Evolutionary conservation across 2,113 vertebrate species (phyloP), one percentile per base, ranked within the genome.

Genomic region (Suricata suricatta): DNA sequence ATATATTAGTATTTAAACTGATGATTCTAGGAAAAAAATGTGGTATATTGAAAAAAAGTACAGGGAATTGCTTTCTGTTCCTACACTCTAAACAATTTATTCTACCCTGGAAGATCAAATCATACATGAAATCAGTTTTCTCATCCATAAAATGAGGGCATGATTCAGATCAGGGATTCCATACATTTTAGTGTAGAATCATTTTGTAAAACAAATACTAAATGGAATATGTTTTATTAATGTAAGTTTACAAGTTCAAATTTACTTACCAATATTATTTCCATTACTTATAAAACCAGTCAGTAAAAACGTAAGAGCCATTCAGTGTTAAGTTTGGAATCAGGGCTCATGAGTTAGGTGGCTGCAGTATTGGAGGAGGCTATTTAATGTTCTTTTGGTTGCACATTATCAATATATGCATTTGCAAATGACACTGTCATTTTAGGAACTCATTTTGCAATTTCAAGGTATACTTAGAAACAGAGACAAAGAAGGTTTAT

Each of bases 161-260:
- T 95, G 44, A 63, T 0, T 72, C n/a, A 84, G 52, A 41, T 72
- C 14, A 38, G 38, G 4, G 68, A 3, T 76, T 88, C 17, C 33
- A 47, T 80, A 91, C 10, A 38, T 81, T 41, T 69, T 38, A 44
- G 13, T 23, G 35, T 66, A 69, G 81, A 87, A 85, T 41, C 23
- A 85, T 64, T 72, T 66, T 71, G 23, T 13, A 90, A 92, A 63
- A 92, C 38, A 76, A 41, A 92, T 41, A 63, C 27, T 88, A 63
- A 66, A 57, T 76, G 19, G 80, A 83, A 86, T 71, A 29, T 50
- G 79, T 95, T 35, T 95, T 84, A 69, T 77, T 95, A 80, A 77
- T n/a, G 7, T 69, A 87, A 64, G 2, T 90, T 72, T 79, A 3
- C 90, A 77, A 60, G 0, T 64, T 90, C 41, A 93, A 76, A 91